Percentiles rank a stretch among this genome's conserved stretches.
These are phyloP conservation scores for Metellina segmentata DNA, from an alignment of 2,888 invertebrate species.

Conservation along the genomic window DNA sequence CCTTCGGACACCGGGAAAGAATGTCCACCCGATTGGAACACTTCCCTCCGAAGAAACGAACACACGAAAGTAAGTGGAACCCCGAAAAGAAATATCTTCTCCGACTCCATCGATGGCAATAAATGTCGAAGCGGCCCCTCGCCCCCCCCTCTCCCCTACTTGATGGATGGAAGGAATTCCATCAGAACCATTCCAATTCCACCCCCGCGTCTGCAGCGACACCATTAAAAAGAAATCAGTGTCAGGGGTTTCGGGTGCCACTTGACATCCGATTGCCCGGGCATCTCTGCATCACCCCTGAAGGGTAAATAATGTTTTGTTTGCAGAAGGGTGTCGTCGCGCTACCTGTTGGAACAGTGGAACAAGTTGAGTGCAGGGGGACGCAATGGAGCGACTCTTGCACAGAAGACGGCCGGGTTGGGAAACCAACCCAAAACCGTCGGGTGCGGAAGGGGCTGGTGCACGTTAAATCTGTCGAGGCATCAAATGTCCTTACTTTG, in stretches of 20 bases:
- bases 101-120: slow-evolving; percentile 61
- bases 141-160: background rate
- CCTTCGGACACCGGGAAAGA: slow-evolving; percentile 1
- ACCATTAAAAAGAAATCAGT: slow-evolving; percentile 74
- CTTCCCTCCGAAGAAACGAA: background rate
- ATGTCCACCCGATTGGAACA: background rate
- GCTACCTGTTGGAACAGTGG: slow-evolving; percentile 3
- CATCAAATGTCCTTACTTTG: too few relatives aligned
- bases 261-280: background rate
- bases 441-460: too few relatives aligned
- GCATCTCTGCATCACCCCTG: background rate
- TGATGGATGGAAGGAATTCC: slow-evolving; percentile 70
- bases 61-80: background rate
- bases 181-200: slow-evolving; percentile 48
- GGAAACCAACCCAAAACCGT: too few relatives aligned
- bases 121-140: slow-evolving; percentile 50
- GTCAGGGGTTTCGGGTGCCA: slow-evolving; percentile 36
- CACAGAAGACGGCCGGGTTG: too few relatives aligned
- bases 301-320: slow-evolving; percentile 39
- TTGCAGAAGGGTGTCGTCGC: background rate
- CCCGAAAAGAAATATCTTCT: slow-evolving; percentile 6
- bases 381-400: too few relatives aligned
- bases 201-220: slow-evolving; percentile 3
- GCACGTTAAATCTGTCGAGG: too few relatives aligned
- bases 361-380: background rate